A percentile compares a stretch with the other conserved stretches of the same genome.
Conservation (phyloP, 1,140 invertebrate genomes). For the Phymastichus coffea region DNA sequence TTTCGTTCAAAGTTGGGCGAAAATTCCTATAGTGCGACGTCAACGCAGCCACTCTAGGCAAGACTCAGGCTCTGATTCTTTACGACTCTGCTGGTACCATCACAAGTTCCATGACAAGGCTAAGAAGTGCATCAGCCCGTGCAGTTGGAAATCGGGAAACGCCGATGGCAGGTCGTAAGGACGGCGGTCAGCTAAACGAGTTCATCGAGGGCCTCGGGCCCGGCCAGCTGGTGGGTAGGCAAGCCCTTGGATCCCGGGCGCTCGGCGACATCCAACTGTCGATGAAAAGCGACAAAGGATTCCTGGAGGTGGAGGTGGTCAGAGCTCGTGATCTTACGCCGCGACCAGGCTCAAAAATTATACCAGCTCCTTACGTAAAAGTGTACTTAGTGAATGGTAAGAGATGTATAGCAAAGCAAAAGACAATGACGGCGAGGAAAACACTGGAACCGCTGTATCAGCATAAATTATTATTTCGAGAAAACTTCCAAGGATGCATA, state of each 20-base stretch:
- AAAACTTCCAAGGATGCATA: slow-evolving; percentile 89
- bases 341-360: slow-evolving; percentile 85
- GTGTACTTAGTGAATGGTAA: slow-evolving; percentile 98
- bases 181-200: slow-evolving; percentile 79
- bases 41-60: no score
- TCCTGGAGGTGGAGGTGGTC: slow-evolving; percentile 96
- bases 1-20: no score
- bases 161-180: no score
- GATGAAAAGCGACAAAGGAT: slow-evolving; percentile 89
- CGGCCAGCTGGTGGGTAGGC: slow-evolving; percentile 94
- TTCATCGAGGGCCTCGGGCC: slow-evolving; percentile 97
- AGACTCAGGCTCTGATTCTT: no score
- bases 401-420: slow-evolving; percentile 94
- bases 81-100: no score
- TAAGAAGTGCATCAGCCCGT: no score
- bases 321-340: slow-evolving; percentile 90
- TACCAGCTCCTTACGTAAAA: slow-evolving; percentile 99
- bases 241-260: slow-evolving; percentile 92
- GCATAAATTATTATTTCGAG: slow-evolving; percentile 89
- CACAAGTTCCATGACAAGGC: no score
- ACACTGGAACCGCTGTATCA: slow-evolving; percentile 97
- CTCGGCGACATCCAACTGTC: slow-evolving; percentile 97
- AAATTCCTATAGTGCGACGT: no score
- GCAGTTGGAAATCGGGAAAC: no score
- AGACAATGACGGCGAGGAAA: slow-evolving; percentile 86